Conservation (phyloP, 1,140 invertebrate species). For the Linepithema humile region DNA sequence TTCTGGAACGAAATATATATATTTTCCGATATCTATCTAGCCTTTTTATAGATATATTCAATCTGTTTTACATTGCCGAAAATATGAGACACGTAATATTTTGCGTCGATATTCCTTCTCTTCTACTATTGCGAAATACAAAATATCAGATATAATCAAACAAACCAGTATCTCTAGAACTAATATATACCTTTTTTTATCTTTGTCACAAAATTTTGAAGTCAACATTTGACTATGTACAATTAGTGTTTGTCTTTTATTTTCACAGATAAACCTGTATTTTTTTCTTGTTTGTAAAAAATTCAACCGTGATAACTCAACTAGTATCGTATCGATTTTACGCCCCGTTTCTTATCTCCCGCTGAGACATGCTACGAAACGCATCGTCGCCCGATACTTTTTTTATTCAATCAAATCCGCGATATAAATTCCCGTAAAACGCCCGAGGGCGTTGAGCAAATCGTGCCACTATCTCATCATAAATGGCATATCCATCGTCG, state of each 20-base stretch:
- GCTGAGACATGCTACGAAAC: neutral
- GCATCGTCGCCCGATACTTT: neutral
- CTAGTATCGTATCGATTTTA: too few species aligned
- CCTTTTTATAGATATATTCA: conserved; percentile 8
- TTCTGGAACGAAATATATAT: conserved; percentile 8
- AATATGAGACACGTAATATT: neutral
- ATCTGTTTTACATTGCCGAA: conserved; percentile 24
- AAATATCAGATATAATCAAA: neutral
- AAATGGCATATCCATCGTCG: conserved; percentile 1
- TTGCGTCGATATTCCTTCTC: neutral
- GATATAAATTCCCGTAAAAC: conserved; percentile 3
- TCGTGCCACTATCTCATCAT: neutral
- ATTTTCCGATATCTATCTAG: conserved; percentile 38
- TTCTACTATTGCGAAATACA: neutral
- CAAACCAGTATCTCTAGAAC: neutral
- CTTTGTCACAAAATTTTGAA: neutral
- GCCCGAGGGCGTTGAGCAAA: neutral
- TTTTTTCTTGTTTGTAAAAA: neutral
- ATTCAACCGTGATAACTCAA: too few species aligned
- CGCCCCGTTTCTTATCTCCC: neutral
- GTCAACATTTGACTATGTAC: neutral
- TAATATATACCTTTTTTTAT: neutral
- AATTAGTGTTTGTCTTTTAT: neutral
- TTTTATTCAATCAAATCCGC: neutral
- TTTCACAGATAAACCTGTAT: neutral